Evolutionary conservation across 2,113 vertebrate species (phyloP), one percentile per base, ranked within the genome.

Genomic region (Tympanuchus pallidicinctus): DNA sequence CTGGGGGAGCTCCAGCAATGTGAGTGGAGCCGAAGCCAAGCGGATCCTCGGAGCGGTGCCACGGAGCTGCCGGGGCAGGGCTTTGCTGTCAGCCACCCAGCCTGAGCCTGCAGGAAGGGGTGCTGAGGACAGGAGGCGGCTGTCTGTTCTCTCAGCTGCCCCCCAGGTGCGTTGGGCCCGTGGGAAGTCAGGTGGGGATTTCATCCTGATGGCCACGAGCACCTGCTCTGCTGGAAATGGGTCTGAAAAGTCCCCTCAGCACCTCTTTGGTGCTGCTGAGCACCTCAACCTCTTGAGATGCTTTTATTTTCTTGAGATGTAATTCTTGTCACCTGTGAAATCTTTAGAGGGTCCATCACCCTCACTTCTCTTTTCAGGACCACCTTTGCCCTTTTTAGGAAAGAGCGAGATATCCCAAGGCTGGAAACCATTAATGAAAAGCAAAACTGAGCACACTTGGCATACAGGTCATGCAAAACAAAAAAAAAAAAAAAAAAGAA

Each of bases 41-140:
- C 83, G 91, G 91, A 94, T 86, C 76, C 96, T 96, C 91, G 60
- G 91, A 92, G 91, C 40, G 18, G 54, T 96, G 95, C 94, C 86
- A 89, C 1, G 20, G 91, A 86, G 79, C 85, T 2, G 18, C 3
- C 2, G 72, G 90, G 72, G 72, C 80, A 74, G 73, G 69, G 86
- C 82, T 79, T 30, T 67, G 88, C 94, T 78, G 85, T 32, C 95
- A 93, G 82, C 36, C 8, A 0, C 50, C 73, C 67, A 77, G 61
- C 82, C 7, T 59, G 85, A 86, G 71, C 88, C 88, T 54, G 70
- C 65, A 21, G 80, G 86, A 90, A 79, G 59, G 52, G 52, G 25
- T 93, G 88, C 32, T 78, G 88, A 86, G 93, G 88, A 73, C 82
- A 92, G 52, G 22, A 0, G 8, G 72, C 70, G 93, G 52, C 88